phyloP scores from a whole-genome alignment of 2,113 vertebrate species.

The Dipodomys ordii region DNA sequence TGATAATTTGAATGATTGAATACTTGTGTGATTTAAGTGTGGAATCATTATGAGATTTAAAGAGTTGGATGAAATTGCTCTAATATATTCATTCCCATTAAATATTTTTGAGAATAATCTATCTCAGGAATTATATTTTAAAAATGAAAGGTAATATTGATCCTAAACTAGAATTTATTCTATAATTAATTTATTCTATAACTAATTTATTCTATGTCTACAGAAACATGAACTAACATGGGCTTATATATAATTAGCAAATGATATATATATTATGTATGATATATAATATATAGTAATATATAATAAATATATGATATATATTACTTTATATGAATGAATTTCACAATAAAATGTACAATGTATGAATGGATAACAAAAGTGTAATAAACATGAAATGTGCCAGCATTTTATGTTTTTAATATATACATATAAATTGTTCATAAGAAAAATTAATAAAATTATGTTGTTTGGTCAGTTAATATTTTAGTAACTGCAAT shows the following conservation, averaged over 20 bases:
- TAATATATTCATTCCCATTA: background rate
- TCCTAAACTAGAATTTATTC: background rate
- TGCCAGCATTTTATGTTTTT: no score
- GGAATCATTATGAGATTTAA: background rate
- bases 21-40: background rate
- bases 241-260: background rate
- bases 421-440: background rate
- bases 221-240: background rate
- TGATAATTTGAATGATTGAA: conserved; percentile 21
- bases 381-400: background rate
- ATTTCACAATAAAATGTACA: background rate
- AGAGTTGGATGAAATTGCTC: background rate
- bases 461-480: background rate
- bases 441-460: background rate
- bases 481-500: background rate
- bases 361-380: background rate
- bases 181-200: background rate
- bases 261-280: background rate
- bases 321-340: background rate
- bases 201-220: background rate
- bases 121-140: background rate
- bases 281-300: no score
- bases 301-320: no score
- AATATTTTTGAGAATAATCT: conserved; percentile 25
- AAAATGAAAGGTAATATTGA: conserved; percentile 23